Evolutionary conservation across 2,888 invertebrate species (phyloP).

Genomic region (Chymomyza procnemis): DNA sequence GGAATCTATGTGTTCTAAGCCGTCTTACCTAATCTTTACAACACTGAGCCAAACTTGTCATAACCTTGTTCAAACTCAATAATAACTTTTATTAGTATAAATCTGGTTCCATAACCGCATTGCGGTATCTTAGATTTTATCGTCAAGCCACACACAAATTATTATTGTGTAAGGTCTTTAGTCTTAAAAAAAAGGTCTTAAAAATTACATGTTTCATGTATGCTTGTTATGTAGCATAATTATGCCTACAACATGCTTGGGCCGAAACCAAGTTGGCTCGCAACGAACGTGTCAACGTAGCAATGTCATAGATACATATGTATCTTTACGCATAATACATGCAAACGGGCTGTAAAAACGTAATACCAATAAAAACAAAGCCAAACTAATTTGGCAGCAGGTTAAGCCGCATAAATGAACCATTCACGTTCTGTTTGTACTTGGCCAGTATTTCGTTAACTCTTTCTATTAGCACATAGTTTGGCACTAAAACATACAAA

Average conservation of each 20-base stretch:
- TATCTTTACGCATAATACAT: not conserved
- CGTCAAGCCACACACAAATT: not conserved
- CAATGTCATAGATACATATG: slow-evolving; percentile 45
- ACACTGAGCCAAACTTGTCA: not conserved
- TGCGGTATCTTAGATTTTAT: not conserved
- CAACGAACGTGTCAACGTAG: slow-evolving; percentile 42
- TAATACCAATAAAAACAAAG: slow-evolving; percentile 26
- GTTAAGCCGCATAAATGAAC: slow-evolving; percentile 6
- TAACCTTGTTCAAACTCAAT: not conserved
- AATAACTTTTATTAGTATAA: not conserved
- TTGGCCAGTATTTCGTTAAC: slow-evolving; percentile 9
- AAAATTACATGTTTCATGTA: not conserved
- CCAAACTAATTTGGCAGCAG: slow-evolving; percentile 4
- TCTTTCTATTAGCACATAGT: slow-evolving; percentile 18
- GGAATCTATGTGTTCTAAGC: not conserved
- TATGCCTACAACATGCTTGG: slow-evolving; percentile 4
- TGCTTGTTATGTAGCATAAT: too few relatives aligned
- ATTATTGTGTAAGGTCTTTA: not conserved
- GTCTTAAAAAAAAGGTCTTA: not conserved
- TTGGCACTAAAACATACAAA: not conserved
- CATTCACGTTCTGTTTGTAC: slow-evolving; percentile 27
- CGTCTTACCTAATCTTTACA: too few relatives aligned
- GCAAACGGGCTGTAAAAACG: not conserved
- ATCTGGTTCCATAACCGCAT: not conserved
- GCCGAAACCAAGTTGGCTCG: slow-evolving; percentile 40